A percentile compares a stretch with the other conserved stretches of the same genome.
These are phyloP conservation scores for Lutjanus erythropterus DNA, from an alignment of 2,113 vertebrate species.

Conservation along the genomic window DNA sequence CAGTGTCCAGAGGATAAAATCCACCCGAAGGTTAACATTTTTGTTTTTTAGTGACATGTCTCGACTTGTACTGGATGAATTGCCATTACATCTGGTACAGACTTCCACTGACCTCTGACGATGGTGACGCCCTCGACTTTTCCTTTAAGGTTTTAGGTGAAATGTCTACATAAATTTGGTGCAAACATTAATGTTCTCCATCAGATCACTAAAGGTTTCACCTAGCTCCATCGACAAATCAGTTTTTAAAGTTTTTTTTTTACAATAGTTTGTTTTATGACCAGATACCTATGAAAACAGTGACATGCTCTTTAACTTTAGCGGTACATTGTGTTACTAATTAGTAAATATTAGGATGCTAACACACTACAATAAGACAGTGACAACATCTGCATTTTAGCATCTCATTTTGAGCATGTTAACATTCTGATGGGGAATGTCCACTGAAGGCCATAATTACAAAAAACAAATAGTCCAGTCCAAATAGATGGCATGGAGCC, in stretches of 20 bases:
- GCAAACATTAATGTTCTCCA: neutral
- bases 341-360: neutral
- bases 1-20: neutral
- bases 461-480: no score
- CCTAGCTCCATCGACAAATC: neutral
- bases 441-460: no score
- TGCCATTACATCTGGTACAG: no score
- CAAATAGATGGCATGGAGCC: neutral
- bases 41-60: no score
- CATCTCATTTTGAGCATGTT: neutral
- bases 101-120: no score
- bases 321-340: neutral
- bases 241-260: neutral
- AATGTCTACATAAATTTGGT: neutral
- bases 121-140: no score
- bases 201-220: neutral
- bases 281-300: neutral
- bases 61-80: no score
- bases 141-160: neutral
- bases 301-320: neutral
- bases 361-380: no score
- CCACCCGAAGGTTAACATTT: neutral
- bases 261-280: neutral
- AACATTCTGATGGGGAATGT: neutral
- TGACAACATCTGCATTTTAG: no score